Evolutionary conservation across 2,888 invertebrate genomes (phyloP).

Genomic region (Rhyacophila evoluta): DNA sequence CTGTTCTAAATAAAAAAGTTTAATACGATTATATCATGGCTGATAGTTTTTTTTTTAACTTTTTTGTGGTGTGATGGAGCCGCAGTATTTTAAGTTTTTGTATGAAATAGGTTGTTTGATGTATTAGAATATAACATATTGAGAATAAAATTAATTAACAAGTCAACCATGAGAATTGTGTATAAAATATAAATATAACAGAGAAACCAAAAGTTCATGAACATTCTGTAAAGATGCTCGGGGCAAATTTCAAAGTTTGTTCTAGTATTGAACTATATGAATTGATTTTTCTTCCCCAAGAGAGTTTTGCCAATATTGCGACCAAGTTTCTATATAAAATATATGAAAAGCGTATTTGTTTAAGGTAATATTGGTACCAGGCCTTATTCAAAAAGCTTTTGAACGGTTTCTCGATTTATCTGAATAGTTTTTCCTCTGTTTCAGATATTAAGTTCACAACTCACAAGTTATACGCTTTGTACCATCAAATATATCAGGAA

Average conservation of each 20-base stretch:
- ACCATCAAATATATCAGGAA: too few relatives aligned
- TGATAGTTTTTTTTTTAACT: too few relatives aligned
- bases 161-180: background rate
- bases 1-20: too few relatives aligned
- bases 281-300: slow-evolving; percentile 8
- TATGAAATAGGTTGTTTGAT: too few relatives aligned
- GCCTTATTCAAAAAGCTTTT: slow-evolving; percentile 2
- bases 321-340: slow-evolving; percentile 19
- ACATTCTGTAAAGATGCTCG: background rate
- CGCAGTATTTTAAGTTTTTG: too few relatives aligned
- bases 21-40: too few relatives aligned
- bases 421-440: background rate
- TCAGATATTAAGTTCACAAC: background rate
- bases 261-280: slow-evolving; percentile 17
- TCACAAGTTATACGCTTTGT: background rate
- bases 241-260: slow-evolving; percentile 19
- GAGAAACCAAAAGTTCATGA: background rate
- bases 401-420: background rate
- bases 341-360: slow-evolving; percentile 14
- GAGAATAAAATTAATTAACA: background rate
- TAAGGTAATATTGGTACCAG: slow-evolving; percentile 12
- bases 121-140: too few relatives aligned
- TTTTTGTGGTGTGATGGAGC: too few relatives aligned
- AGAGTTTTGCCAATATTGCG: slow-evolving; percentile 17
- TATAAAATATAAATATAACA: background rate